Base-by-base conservation (phyloP, 2,888 invertebrate genomes). In the Apomyelois bistriatella region DNA sequence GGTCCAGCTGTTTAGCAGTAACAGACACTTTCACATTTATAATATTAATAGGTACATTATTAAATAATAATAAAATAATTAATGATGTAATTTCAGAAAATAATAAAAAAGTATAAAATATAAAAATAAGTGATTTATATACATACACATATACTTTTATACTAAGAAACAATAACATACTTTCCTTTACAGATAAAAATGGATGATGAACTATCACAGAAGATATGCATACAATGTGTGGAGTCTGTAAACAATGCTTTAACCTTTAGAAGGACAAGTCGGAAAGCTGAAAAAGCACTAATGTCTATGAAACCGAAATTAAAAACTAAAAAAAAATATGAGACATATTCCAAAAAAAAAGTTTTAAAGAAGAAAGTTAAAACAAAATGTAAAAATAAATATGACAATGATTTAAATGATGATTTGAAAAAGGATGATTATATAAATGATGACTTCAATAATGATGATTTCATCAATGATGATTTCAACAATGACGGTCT, bases 221-320 rank as follows among this genome's bases (percentile, higher is more conserved):
- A 66, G 50, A 73, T 79, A 51, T 79, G 79, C 37, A 46, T 57
- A n/a, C 36, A 56, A 8, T 74, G 75, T 12, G 61, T 74, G 15
- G 60, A 64, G 41, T 62, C 62, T 0, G 61, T 72, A 3, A 77
- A 76, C 13, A 43, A 60, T 2, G 51, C 66, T 0, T 68, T 73
- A 38, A 68, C 65, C 41, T 79, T 74, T 36, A 62, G 78, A 17
- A 74, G 72, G 51, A 70, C 68, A 54, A 72, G 74, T 10, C 62
- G 63, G 16, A 68, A 73, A 12, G 58, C 68, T 0, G 70, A 79
- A 9, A 69, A 64, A 54, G 15, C 58, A 0, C 57, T 75, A 37
- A 15, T 53, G 8, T 37, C 52, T 0, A 50, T 50, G n/a, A 1
- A 42, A 8, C 7, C 46, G 1, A 58, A 55, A 16, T 62, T 56